Percentiles rank a stretch among this genome's conserved stretches.
Evolutionary conservation across 2,113 vertebrate species (phyloP).

Genomic region (Elephantulus edwardii): DNA sequence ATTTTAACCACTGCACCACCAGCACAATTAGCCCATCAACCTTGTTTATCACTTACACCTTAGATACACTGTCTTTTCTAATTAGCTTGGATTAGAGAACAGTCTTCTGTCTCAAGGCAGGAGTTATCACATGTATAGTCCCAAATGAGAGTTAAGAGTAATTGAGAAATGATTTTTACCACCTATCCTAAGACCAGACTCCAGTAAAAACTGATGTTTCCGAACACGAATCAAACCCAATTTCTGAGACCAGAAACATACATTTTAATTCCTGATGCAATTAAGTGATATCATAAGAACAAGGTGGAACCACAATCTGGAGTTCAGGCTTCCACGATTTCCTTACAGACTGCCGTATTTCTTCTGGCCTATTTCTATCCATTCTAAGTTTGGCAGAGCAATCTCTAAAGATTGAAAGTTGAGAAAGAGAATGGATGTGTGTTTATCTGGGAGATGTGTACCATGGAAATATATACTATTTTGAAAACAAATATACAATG

Average conservation of each 20-base stretch:
- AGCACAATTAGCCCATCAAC: neutral
- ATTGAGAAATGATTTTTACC: neutral
- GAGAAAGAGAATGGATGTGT: neutral
- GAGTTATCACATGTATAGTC: neutral
- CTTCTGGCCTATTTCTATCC: neutral
- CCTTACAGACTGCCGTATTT: neutral
- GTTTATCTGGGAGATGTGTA: neutral
- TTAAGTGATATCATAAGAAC: neutral
- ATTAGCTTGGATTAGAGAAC: neutral
- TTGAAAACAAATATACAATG: conserved; percentile 9
- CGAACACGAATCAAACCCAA: neutral
- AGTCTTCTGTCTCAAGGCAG: neutral
- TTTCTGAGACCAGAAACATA: neutral
- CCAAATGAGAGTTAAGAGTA: neutral
- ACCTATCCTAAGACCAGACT: neutral
- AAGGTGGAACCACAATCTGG: neutral
- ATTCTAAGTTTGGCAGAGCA: neutral
- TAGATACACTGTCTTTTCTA: neutral
- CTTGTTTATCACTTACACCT: neutral
- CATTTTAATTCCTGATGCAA: neutral
- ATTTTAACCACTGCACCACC: too few relatives aligned
- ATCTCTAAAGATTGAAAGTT: neutral
- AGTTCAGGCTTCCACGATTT: neutral
- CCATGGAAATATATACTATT: neutral
- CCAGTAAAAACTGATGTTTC: neutral